Base-by-base conservation (phyloP, 2,888 invertebrate genomes). In the Amphipoea lucens region DNA sequence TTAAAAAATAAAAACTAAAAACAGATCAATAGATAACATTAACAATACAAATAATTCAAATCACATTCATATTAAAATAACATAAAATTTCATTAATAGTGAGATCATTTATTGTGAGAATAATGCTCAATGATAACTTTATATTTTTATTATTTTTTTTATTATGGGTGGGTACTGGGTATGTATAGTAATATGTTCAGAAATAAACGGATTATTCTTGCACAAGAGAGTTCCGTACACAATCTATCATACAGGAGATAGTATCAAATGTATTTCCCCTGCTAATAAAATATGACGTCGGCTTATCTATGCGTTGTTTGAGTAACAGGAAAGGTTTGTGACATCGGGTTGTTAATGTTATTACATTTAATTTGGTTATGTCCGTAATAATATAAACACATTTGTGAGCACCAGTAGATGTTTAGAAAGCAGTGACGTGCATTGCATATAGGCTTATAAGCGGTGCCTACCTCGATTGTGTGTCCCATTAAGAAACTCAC, bases 181-280 rank as follows among this genome's bases (percentile, higher is more conserved):
- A 9, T 17, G 4, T 65, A 40, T 40, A 65, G 1, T 68, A 17
- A 42, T 60, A 51, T 51, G n/a, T 76, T 76, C 48, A 36, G 51
- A 45, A 57, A 63, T 67, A 66, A 69, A 69, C 48, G 62, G 69
- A 80, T 80, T 54, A 74, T 74, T 60, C 36, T 23, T 74, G 60
- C 86, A 51, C 82, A 66, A 81, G 20, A 62, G 36, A 48, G 51
- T 70, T 62, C 82, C 82, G 65, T 45, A 66, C 23, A 69, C 45
- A 86, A 86, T 82, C 69, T 74, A 82, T 82, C 86, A 82, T 81
- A 70, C 2, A 51, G 29, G 45, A 82, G 86, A 82, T 85, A 85
- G 51, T 74, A 82, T 82, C 86, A 73, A 69, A 81, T 74, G 57
- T 69, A 73, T 82, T 69, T 69, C 65, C 63, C 65, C 57, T 81